Percentiles rank a stretch among this genome's conserved stretches.
Conservation (phyloP, 2,888 invertebrate species). For the Tuta absoluta region DNA sequence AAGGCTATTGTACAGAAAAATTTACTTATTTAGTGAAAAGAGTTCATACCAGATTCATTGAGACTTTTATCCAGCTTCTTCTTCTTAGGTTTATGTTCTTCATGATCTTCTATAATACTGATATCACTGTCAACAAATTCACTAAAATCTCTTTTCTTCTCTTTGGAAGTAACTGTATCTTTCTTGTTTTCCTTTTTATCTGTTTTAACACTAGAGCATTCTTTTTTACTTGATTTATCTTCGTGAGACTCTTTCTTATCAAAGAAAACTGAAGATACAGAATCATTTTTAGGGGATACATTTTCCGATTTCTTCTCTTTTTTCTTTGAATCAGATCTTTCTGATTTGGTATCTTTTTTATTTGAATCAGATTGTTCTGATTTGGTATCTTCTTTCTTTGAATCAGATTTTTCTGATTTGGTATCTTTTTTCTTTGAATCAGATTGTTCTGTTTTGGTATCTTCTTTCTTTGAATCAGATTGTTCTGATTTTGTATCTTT, state of each 20-base stretch:
- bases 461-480: constrained; percentile 31
- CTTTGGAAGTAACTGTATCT: constrained; percentile 28
- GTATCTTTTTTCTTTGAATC: constrained; percentile 27
- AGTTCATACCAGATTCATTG: constrained; percentile 65
- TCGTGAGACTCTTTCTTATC: constrained; percentile 11
- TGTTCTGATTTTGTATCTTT: constrained; percentile 26
- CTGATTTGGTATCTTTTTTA: background rate
- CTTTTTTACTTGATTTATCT: constrained; percentile 19
- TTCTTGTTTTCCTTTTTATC: constrained; percentile 5
- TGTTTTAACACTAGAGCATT: constrained; percentile 15
- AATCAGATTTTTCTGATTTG: constrained; percentile 31
- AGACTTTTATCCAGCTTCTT: constrained; percentile 56
- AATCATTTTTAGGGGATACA: constrained; percentile 13
- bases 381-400: constrained; percentile 10
- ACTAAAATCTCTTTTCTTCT: constrained; percentile 44
- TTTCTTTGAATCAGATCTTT: constrained; percentile 31
- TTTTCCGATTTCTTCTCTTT: constrained; percentile 1
- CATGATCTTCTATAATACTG: constrained; percentile 29
- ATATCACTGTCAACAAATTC: constrained; percentile 53
- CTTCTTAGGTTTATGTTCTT: constrained; percentile 40
- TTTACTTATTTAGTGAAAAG: background rate
- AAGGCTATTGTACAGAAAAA: too few relatives aligned
- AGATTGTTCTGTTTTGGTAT: background rate
- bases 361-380: constrained; percentile 28
- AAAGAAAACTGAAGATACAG: background rate